These are phyloP conservation scores for Anoncus sp. DNA, from an alignment of 2,888 invertebrate species.

Conservation along the genomic window DNA sequence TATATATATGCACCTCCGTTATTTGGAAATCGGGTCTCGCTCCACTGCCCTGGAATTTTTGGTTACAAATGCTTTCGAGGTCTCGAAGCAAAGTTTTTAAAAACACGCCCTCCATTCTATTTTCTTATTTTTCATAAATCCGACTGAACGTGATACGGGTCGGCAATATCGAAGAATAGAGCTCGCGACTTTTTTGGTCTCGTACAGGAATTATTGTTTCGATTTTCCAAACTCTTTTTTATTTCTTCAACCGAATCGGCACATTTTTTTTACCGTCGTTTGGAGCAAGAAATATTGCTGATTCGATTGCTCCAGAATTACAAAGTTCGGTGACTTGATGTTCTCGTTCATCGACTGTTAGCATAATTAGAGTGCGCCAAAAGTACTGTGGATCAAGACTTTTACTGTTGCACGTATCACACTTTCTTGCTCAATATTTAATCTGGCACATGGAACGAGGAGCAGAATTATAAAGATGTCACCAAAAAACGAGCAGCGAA, in stretches of 20 bases:
- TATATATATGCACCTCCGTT: slow-evolving; percentile 11
- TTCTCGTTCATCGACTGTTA: no score
- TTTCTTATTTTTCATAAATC: slow-evolving; percentile 55
- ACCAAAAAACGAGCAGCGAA: not conserved
- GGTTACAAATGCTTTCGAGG: slow-evolving; percentile 32
- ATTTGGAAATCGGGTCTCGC: slow-evolving; percentile 46
- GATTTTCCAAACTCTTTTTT: not conserved
- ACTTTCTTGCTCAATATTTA: no score
- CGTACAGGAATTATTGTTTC: slow-evolving; percentile 6
- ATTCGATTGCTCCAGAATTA: not conserved
- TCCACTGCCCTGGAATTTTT: slow-evolving; percentile 56
- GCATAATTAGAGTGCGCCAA: no score
- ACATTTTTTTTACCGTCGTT: slow-evolving; percentile 6
- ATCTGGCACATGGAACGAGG: no score
- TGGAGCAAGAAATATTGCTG: not conserved
- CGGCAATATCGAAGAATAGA: slow-evolving; percentile 45
- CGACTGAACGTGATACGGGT: slow-evolving; percentile 41
- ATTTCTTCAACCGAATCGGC: not conserved
- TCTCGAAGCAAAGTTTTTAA: slow-evolving; percentile 28
- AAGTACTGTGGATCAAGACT: no score
- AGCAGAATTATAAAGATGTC: not conserved
- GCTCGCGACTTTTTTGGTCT: not conserved
- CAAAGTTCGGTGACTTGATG: not conserved
- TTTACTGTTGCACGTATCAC: no score
- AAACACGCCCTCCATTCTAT: slow-evolving; percentile 39